Conservation (phyloP, 2,113 vertebrate species). For the Antigone vipio region DNA sequence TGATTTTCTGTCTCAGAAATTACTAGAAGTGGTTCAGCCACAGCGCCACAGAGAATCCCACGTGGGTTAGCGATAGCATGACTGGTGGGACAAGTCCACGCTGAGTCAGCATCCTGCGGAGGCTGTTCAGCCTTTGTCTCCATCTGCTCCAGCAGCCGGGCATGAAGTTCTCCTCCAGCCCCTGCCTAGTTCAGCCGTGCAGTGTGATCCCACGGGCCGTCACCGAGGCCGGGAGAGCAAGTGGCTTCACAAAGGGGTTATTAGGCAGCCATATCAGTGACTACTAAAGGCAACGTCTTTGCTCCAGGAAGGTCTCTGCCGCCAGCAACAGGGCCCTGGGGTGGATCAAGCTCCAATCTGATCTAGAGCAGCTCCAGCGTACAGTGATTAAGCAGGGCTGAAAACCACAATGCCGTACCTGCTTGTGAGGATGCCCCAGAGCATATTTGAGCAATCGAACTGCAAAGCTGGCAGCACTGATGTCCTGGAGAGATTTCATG, state of each 20-base stretch:
- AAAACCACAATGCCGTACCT: fast-evolving
- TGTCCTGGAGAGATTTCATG: fast-evolving
- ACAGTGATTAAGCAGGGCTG: background rate
- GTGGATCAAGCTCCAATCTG: background rate
- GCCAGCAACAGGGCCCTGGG: background rate
- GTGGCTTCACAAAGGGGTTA: fast-evolving
- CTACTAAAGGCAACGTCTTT: fast-evolving
- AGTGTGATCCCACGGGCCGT: fast-evolving
- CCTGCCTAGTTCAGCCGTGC: background rate
- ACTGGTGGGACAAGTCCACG: background rate
- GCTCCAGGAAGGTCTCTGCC: background rate
- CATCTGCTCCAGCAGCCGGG: background rate
- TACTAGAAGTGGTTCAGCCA: background rate
- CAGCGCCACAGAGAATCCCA: background rate
- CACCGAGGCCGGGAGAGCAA: fast-evolving
- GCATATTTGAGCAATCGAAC: background rate
- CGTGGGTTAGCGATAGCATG: fast-evolving
- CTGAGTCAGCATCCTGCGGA: fast-evolving
- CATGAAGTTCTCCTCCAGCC: background rate
- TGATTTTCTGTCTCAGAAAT: background rate
- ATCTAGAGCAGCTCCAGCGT: background rate
- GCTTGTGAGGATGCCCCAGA: background rate
- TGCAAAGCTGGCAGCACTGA: background rate
- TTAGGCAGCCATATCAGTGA: fast-evolving
- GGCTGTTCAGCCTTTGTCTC: background rate